Evolutionary conservation across 2,113 vertebrate genomes (phyloP), one percentile per base, ranked within the genome.

Genomic region (Catharus minimus): DNA sequence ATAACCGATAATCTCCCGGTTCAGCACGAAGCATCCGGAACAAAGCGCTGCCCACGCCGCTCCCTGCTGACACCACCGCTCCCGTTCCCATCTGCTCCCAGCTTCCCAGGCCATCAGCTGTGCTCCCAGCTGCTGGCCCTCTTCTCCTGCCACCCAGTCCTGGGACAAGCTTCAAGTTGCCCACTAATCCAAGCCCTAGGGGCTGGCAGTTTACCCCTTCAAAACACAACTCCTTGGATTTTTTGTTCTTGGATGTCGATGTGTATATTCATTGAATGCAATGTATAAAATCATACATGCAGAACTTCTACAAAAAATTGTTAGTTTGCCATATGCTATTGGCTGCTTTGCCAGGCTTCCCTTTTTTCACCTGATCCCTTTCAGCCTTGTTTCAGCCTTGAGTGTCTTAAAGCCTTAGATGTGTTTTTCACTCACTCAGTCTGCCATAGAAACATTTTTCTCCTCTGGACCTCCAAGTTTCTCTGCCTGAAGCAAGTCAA

Each of bases 1-100:
- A n/a, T 71, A 84, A 86, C 68, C 19, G n/a, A 53, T 95, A 81
- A 94, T 95, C 85, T 73, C 90, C 76, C 43, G 2, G 2, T 88
- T 90, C 82, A 68, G 82, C 79, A 15, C 5, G 44, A 80, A 88
- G 79, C 76, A 65, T 78, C 94, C 19, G 5, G 85, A 92, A 80
- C 85, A 92, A 88, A 91, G 91, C 80, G 89, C 88, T 83, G 8
- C 75, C 85, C 64, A 4, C 12, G 2, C 82, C 0, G 6, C 75
- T 95, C 65, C 86, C 86, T 84, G 92, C 86, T 86, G 92, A 72
- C 86, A 95, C 41, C 81, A 47, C 69, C 69, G 0, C 65, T 92
- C 61, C 46, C 9, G 30, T 8, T 82, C 36, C 80, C 73, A 68
- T 78, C 88, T 94, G 69, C 74, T 82, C 7, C 0, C 66, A 60